These are phyloP conservation scores for Corythornis madagascariensis DNA, from an alignment of 2,113 vertebrate genomes.

Conservation along the genomic window DNA sequence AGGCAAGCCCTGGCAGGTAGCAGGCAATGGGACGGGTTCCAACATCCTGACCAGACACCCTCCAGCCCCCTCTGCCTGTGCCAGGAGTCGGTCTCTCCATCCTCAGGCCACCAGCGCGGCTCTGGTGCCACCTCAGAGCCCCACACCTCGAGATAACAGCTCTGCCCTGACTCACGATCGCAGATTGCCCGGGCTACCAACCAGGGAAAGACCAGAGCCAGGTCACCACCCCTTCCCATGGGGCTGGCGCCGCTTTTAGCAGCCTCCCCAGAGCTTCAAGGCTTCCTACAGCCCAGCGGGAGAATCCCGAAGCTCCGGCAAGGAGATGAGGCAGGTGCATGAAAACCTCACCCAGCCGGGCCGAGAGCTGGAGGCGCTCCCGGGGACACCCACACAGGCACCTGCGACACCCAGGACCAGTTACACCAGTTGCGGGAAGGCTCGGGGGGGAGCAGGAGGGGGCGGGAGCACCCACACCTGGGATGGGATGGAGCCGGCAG, in stretches of 20 bases:
- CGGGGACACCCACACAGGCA: neutral
- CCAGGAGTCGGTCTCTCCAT: neutral
- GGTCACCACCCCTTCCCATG: neutral
- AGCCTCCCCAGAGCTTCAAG: neutral
- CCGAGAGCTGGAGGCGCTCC: neutral
- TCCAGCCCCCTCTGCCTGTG: rapidly evolving
- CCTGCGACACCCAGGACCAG: neutral
- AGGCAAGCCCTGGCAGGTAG: constrained; percentile 66
- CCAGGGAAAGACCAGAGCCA: neutral
- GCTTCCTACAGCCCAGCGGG: neutral
- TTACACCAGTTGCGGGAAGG: neutral
- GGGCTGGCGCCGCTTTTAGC: neutral
- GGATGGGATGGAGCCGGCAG: neutral
- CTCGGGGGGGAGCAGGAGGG: neutral
- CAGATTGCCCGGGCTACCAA: neutral
- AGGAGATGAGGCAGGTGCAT: neutral
- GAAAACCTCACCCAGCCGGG: neutral
- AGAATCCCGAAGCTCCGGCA: neutral
- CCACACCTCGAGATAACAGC: neutral
- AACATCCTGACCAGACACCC: neutral
- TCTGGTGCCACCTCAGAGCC: neutral
- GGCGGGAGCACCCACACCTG: neutral
- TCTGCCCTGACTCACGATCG: neutral
- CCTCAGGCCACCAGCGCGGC: neutral
- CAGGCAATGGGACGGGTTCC: neutral